Evolutionary conservation across 2,888 invertebrate species (phyloP), one percentile per base, ranked within the genome.

Genomic region (Gymnosoma rotundatum): DNA sequence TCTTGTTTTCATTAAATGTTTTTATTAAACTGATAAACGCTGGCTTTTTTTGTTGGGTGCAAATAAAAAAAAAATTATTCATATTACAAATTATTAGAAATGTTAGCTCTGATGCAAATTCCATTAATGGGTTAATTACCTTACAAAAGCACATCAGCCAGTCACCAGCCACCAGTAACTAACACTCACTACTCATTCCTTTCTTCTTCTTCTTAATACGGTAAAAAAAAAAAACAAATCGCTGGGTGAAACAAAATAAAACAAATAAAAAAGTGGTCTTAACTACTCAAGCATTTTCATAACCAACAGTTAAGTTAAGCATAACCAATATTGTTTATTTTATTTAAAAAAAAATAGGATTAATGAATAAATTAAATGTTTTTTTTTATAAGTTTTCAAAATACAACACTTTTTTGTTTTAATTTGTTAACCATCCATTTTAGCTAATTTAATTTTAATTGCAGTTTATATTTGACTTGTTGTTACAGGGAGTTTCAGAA

Each of bases 1-100:
- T 76, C 38, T 58, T 36, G 14, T 38, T 61, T 75, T 12, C 12
- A 42, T 42, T 86, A 86, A 86, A 79, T 87, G 88, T 86, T 89
- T 88, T 86, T 87, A 89, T 89, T 88, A 89, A 89, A 89, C 88
- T 87, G 82, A 18, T 87, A 88, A 78, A 60, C 81, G 83, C 54
- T 61, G 6, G 60, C 4, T 25, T 25, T 25, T 25, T 25, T 25
- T 52, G 18, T 20, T 52, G 8, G 8, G 48, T 16, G 16, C n/a
- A 20, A 42, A 63, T 12, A 4, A 2, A 48, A 14, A 16, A 48
- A 48, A 12, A 48, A n/a, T 48, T 16, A 48, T 16, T 48, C 16
- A 48, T 48, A 42, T 48, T 50, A 58, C 32, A 10, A 18, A 54
- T 6, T 25, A n/a, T 54, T 54, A 60, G 21, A 69, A 25, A 70